These are phyloP conservation scores for Pycnonotus jocosus DNA, from an alignment of 2,113 vertebrate species.

Conservation along the genomic window DNA sequence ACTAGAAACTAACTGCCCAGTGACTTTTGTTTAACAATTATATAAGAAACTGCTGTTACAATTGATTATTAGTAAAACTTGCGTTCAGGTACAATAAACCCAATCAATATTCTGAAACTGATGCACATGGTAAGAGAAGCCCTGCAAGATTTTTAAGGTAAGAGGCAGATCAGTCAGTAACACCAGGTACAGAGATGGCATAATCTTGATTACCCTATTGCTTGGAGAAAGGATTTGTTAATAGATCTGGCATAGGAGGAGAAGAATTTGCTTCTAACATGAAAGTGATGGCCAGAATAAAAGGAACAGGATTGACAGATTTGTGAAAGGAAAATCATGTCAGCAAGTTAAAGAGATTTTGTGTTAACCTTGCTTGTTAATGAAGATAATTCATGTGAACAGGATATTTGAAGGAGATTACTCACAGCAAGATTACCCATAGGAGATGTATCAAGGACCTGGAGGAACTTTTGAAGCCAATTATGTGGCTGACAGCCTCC, in stretches of 20 bases:
- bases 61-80: background rate
- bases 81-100: background rate
- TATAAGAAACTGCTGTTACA: background rate
- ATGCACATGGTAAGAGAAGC: background rate
- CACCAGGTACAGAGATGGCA: background rate
- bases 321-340: background rate
- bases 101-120: background rate
- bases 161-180: background rate
- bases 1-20: background rate
- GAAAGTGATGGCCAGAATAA: background rate
- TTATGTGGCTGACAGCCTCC: constrained; percentile 29
- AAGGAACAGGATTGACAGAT: background rate
- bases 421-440: constrained; percentile 44
- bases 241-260: background rate
- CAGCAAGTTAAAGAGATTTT: background rate
- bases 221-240: background rate
- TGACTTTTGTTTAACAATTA: background rate
- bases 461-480: constrained; percentile 36
- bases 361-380: constrained; percentile 36
- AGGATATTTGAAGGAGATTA: constrained; percentile 51
- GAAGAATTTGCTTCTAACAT: background rate
- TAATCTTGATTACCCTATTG: background rate
- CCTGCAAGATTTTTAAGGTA: background rate
- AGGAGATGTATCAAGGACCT: constrained; percentile 11
- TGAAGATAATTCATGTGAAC: constrained; percentile 41